Conservation (phyloP, 1,140 invertebrate genomes). For the Leptestheria dahalacensis region DNA sequence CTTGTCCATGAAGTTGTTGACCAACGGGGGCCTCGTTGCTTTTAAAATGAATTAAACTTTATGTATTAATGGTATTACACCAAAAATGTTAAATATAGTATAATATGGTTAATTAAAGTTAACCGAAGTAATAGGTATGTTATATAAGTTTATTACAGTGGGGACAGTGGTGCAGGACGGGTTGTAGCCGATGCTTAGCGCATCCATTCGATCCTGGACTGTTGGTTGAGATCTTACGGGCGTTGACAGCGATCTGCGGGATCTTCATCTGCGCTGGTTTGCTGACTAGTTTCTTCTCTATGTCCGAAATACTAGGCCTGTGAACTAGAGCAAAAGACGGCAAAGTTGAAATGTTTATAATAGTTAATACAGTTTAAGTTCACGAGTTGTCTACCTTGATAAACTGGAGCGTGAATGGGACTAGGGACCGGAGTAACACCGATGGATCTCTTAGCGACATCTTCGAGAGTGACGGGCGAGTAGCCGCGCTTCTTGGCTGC, state of each 20-base stretch:
- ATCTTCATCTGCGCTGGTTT: background rate
- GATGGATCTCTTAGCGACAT: slow-evolving; percentile 50
- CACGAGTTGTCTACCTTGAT: too few relatives aligned
- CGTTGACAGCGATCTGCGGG: background rate
- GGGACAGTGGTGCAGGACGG: background rate
- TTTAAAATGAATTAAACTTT: too few relatives aligned
- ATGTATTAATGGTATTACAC: too few relatives aligned
- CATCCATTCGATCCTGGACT: background rate
- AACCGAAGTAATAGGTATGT: too few relatives aligned
- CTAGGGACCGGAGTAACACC: background rate
- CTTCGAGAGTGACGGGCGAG: slow-evolving; percentile 69
- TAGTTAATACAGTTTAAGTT: too few relatives aligned
- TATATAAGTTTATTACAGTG: too few relatives aligned
- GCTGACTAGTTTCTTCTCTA: background rate
- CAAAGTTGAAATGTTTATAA: too few relatives aligned
- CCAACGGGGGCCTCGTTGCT: background rate
- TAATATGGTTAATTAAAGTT: too few relatives aligned
- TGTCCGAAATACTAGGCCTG: background rate
- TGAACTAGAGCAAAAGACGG: too few relatives aligned
- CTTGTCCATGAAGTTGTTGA: background rate
- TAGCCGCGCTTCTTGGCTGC: slow-evolving; percentile 37
- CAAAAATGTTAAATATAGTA: too few relatives aligned
- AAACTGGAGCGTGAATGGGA: background rate
- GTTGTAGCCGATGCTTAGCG: background rate
- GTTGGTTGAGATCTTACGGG: background rate